Evolutionary conservation across 1,140 invertebrate genomes (phyloP), one percentile per base, ranked within the genome.

Genomic region (Atta colombica): DNA sequence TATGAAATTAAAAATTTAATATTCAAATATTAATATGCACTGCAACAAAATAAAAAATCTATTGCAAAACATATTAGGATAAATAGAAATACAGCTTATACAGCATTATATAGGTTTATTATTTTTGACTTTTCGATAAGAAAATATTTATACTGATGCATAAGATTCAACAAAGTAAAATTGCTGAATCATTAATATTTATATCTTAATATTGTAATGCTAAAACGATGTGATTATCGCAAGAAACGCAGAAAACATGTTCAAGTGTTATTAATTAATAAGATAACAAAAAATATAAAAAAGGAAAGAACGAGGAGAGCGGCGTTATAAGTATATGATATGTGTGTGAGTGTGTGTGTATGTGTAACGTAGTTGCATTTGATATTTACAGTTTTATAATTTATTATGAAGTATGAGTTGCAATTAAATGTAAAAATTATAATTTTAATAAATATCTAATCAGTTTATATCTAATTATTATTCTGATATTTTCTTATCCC

Each of bases 381-480:
- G n/a, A 25, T 49, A 69, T 49, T 69, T 39, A 7, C 1, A 69
- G 0, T 21, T 69, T 49, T 45, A 69, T 51, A 28, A 51, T 51
- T 49, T 51, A 6, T 18, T 16, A 3, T 28, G 1, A 25, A 25
- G 25, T 25, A 25, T 25, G 28, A 45, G 25, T 16, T 49, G 10
- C 10, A 25, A 39, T 39, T 25, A 51, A 68, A 51, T 51, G 12
- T 51, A 25, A 0, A 25, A 25, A 63, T 63, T 63, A 10, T 10
- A 4, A 69, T 69, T 69, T 51, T 51, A 25, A 49, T 69, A 69
- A 69, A 69, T 69, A 25, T 25, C 25, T 25, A 25, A 25, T 69
- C 2, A 28, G 12, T 21, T 68, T 45, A 68, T 45, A 68, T 45
- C 2, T 68, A 39, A 45, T 68, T 45, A 45, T 68, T 68, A 21